These are phyloP conservation scores for Elephantulus edwardii DNA, from an alignment of 2,113 vertebrate species.

Conservation along the genomic window DNA sequence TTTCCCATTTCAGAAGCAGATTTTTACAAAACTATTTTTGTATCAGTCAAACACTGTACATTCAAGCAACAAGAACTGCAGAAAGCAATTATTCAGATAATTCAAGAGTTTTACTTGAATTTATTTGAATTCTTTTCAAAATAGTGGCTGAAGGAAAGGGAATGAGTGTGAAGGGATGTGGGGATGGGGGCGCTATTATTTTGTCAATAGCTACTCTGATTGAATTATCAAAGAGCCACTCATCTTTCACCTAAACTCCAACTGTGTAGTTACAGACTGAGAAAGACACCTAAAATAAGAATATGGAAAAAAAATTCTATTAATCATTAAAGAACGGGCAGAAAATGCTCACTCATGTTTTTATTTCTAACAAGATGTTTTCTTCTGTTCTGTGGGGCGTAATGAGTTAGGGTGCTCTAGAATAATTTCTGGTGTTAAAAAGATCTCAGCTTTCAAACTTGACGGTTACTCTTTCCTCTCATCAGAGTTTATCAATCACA, in stretches of 20 bases:
- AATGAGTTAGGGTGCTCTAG: not conserved
- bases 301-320: not conserved
- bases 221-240: not conserved
- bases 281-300: not conserved
- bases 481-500: not conserved
- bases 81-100: not conserved
- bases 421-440: constrained; percentile 8
- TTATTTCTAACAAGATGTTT: not conserved
- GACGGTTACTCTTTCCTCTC: not conserved
- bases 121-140: not conserved
- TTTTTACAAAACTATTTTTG: constrained; percentile 30
- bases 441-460: not conserved
- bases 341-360: not conserved
- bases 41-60: not conserved
- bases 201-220: not conserved
- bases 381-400: not conserved
- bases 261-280: not conserved
- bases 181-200: no score
- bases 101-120: not conserved
- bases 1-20: not conserved
- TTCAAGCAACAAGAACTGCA: constrained; percentile 20
- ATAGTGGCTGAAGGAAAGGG: not conserved
- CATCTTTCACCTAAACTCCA: not conserved
- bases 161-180: not conserved
- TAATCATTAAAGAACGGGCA: not conserved